A percentile compares a stretch with the other conserved stretches of the same genome.
These are phyloP conservation scores for Norana najaformis DNA, from an alignment of 2,888 invertebrate genomes.

Conservation along the genomic window DNA sequence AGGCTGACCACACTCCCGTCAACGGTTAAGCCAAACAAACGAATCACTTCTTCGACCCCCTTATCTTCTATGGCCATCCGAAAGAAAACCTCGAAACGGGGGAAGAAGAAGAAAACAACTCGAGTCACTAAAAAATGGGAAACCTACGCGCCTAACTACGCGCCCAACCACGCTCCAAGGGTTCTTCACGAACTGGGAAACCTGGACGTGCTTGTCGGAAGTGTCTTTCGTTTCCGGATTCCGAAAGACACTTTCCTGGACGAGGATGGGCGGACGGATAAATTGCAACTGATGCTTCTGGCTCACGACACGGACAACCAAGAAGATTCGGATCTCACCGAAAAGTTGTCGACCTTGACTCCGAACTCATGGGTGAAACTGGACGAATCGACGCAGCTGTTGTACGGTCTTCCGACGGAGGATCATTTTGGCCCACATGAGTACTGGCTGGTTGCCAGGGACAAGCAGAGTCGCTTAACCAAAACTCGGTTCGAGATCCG, in stretches of 20 bases:
- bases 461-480: background rate
- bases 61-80: background rate
- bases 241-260: conserved; percentile 14
- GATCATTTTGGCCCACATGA: background rate
- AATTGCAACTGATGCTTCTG: background rate
- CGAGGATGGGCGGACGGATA: conserved; percentile 8
- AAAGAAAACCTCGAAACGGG: background rate
- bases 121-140: background rate
- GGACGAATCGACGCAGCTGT: background rate
- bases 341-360: background rate
- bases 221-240: background rate
- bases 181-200: background rate
- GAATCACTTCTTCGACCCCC: background rate
- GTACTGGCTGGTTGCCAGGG: conserved; percentile 18
- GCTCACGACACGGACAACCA: background rate
- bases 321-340: background rate
- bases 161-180: background rate
- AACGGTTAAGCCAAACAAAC: background rate
- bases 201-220: background rate
- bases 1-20: background rate
- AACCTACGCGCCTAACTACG: background rate
- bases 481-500: background rate
- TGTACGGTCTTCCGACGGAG: conserved; percentile 4
- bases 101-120: background rate
- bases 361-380: background rate